Conservation (phyloP, 2,797 vertebrate genomes). For the Nothura maculosa region DNA sequence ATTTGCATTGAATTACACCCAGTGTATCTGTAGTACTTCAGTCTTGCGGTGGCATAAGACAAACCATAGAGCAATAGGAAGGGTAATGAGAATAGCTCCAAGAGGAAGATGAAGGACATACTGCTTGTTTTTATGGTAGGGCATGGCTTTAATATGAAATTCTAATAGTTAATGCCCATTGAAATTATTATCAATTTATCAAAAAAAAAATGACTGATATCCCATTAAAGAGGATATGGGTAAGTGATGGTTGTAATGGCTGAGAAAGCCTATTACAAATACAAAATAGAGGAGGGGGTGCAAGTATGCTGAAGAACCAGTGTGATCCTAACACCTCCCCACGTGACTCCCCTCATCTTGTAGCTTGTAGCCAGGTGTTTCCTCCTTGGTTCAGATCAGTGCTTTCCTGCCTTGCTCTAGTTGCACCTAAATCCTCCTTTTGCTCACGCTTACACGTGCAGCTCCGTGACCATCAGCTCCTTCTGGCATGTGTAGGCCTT, state of each 20-base stretch:
- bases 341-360: background rate
- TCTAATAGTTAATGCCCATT: background rate
- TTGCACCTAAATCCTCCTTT: background rate
- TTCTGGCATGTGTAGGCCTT: background rate
- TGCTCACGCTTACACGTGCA: background rate
- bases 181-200: background rate
- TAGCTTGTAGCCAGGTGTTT: background rate
- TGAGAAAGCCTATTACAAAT: background rate
- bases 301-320: background rate
- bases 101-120: background rate
- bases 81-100: background rate
- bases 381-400: background rate
- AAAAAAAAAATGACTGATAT: background rate
- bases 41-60: too few relatives aligned
- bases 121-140: background rate
- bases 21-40: background rate
- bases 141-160: background rate
- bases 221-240: background rate
- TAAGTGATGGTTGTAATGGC: background rate
- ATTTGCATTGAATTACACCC: background rate
- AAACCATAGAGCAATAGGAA: background rate
- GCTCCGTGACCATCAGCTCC: background rate
- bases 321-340: background rate
- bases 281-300: background rate
- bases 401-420: background rate